Evolutionary conservation across 2,888 invertebrate species (phyloP).

Genomic region (Pyrrhia umbra): DNA sequence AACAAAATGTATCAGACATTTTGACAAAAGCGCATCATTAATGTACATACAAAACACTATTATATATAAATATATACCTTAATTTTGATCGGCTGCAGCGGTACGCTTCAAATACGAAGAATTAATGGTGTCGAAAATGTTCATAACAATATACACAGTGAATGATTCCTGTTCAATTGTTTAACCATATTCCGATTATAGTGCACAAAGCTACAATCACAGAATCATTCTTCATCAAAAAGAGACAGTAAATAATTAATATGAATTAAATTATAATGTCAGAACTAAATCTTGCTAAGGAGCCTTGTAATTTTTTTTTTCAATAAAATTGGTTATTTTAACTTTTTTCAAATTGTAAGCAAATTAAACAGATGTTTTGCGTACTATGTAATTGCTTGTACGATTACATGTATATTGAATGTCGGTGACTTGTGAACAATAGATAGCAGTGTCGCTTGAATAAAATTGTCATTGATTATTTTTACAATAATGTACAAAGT

Average conservation of each 20-base stretch:
- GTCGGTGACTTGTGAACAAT: conserved; percentile 27
- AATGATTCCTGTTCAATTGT: conserved; percentile 21
- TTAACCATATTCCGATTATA: conserved; percentile 18
- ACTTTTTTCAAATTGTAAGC: background rate
- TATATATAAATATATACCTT: conserved; percentile 50
- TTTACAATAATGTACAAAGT: conserved; percentile 49
- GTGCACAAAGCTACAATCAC: conserved; percentile 30
- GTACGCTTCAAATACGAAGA: conserved; percentile 58
- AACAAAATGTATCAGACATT: conserved; percentile 75
- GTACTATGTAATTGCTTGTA: conserved; percentile 19
- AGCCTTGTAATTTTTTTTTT: too few species aligned
- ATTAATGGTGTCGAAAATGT: conserved; percentile 29
- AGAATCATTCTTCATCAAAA: conserved; percentile 28
- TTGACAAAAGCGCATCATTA: conserved; percentile 52
- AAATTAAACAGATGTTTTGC: conserved; percentile 15
- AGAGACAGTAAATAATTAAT: background rate
- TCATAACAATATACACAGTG: conserved; percentile 16
- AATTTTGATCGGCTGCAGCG: conserved; percentile 47
- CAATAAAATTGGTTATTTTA: too few species aligned
- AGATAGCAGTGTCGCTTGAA: conserved; percentile 14
- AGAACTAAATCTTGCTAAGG: too few species aligned
- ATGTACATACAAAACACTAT: conserved; percentile 37
- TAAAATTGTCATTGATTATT: conserved; percentile 16
- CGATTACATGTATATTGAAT: conserved; percentile 4
- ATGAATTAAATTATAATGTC: background rate